Conservation (phyloP, 2,888 invertebrate genomes). For the Polydrusus pterygomalis region DNA sequence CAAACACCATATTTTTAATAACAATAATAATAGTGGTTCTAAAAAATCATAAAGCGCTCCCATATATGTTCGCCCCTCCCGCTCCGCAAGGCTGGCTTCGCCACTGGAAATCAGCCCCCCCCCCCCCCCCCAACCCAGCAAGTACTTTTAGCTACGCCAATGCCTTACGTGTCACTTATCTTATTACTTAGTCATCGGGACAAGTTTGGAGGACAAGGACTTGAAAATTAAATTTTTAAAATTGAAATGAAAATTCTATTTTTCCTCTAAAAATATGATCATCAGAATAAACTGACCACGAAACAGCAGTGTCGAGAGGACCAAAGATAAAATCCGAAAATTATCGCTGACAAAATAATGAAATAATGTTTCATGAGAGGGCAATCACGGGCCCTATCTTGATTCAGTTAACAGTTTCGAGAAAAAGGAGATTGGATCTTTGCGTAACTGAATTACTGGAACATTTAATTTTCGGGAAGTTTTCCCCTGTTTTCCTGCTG, state of each 20-base stretch:
- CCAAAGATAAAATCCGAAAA: conserved; percentile 53
- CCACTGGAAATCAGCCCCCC: no score
- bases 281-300: conserved; percentile 32
- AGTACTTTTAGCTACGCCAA: no score
- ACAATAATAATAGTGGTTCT: no score
- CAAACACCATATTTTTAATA: no score
- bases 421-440: conserved; percentile 61
- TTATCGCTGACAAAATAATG: conserved; percentile 62
- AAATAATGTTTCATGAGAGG: conserved; percentile 61
- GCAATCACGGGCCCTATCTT: conserved; percentile 56
- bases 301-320: conserved; percentile 26
- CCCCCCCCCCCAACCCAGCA: no score
- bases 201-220: no score
- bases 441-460: conserved; percentile 60
- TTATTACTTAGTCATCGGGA: no score
- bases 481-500: conserved; percentile 19
- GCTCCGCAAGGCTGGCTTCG: no score
- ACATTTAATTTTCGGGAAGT: conserved; percentile 57
- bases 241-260: background rate
- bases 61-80: no score
- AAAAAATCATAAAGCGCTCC: no score
- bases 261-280: conserved; percentile 9
- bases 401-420: conserved; percentile 62
- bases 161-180: no score
- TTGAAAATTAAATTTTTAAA: no score